A percentile compares a stretch with the other conserved stretches of the same genome.
phyloP scores from a whole-genome alignment of 2,888 invertebrate species.

The Oscheius onirici region DNA sequence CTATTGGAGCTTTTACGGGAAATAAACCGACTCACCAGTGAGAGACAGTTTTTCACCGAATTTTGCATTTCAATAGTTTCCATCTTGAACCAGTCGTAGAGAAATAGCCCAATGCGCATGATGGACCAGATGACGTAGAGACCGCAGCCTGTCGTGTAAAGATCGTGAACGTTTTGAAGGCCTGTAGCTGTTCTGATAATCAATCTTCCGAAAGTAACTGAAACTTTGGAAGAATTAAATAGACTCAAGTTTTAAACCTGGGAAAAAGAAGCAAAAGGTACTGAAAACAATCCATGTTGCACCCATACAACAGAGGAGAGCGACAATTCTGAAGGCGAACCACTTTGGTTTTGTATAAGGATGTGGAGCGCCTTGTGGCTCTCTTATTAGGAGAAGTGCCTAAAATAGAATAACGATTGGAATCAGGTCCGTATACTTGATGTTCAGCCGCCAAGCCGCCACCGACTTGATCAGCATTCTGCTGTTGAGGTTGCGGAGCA shows the following conservation, averaged over 20 bases:
- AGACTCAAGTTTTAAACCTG: constrained; percentile 74
- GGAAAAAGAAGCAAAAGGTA: constrained; percentile 85
- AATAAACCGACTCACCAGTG: neutral
- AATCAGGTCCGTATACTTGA: constrained; percentile 29
- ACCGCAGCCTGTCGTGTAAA: constrained; percentile 81
- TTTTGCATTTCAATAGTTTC: constrained; percentile 75
- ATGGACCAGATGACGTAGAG: constrained; percentile 93
- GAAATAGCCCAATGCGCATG: constrained; percentile 77
- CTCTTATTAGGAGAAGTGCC: constrained; percentile 83
- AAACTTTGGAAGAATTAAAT: constrained; percentile 33
- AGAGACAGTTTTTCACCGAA: constrained; percentile 15
- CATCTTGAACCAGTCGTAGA: constrained; percentile 87
- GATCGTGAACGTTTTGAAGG: constrained; percentile 83
- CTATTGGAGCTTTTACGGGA: too few relatives aligned
- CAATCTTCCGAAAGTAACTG: constrained; percentile 80
- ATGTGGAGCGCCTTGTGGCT: constrained; percentile 80
- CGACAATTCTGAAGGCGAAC: constrained; percentile 78
- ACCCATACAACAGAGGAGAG: constrained; percentile 82
- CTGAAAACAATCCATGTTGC: constrained; percentile 86
- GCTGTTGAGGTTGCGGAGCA: neutral
- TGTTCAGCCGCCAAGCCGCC: constrained; percentile 58
- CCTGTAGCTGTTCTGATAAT: constrained; percentile 43
- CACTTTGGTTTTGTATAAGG: constrained; percentile 87
- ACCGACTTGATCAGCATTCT: constrained; percentile 18
- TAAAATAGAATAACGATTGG: constrained; percentile 73